A percentile compares a stretch with the other conserved stretches of the same genome.
These are phyloP conservation scores for Cartodere bifasciata DNA, from an alignment of 2,888 invertebrate genomes.

Conservation along the genomic window DNA sequence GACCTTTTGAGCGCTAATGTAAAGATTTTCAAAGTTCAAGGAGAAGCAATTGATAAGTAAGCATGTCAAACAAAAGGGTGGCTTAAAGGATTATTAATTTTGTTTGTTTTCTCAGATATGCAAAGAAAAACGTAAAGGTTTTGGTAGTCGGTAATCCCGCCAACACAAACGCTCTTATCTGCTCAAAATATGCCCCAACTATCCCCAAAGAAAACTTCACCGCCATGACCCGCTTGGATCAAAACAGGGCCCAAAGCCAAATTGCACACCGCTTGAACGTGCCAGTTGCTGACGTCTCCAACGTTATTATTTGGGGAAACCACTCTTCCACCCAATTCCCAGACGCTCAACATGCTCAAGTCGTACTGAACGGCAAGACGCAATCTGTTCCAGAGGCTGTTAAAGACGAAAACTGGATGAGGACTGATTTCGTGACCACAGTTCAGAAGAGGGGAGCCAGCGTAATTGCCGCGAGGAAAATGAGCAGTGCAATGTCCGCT, in stretches of 20 bases:
- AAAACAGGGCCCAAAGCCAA: conserved; percentile 91
- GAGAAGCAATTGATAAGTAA: conserved; percentile 86
- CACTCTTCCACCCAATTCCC: conserved; percentile 98
- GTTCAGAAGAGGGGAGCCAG: conserved; percentile 97
- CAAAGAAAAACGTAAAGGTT: conserved; percentile 53
- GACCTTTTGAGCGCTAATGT: conserved; percentile 95
- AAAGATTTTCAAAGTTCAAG: conserved; percentile 95
- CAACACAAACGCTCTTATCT: conserved; percentile 95
- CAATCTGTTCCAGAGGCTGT: conserved; percentile 57
- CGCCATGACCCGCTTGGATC: conserved; percentile 96
- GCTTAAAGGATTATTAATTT: too few relatives aligned
- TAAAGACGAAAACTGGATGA: conserved; percentile 71
- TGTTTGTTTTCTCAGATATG: too few relatives aligned
- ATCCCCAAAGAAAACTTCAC: conserved; percentile 95
- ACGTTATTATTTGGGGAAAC: conserved; percentile 98
- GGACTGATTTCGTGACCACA: conserved; percentile 64
- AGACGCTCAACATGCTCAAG: conserved; percentile 65
- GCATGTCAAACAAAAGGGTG: conserved; percentile 78
- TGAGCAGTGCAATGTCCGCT: conserved; percentile 98
- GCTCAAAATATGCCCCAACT: conserved; percentile 88
- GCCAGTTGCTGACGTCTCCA: conserved; percentile 58
- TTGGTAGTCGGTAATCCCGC: conserved; percentile 99
- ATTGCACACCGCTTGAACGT: conserved; percentile 59
- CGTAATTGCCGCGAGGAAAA: conserved; percentile 92
- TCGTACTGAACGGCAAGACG: conserved; percentile 33